A percentile compares a stretch with the other conserved stretches of the same genome.
Conservation (phyloP, 2,888 invertebrate species). For the Petrophora chlorosata region DNA sequence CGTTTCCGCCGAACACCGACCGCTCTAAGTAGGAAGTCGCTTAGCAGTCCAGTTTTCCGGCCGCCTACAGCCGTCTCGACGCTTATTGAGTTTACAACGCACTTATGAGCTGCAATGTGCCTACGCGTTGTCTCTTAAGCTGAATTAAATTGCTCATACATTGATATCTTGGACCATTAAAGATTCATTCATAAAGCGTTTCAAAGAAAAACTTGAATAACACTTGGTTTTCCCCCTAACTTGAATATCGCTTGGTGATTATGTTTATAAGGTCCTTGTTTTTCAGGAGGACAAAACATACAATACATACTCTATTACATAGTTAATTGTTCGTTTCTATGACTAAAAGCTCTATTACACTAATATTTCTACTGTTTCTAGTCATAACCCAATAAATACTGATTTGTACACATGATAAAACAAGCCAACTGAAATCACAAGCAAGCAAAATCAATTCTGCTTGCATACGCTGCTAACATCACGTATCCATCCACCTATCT, state of each 20-base stretch:
- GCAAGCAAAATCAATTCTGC: neutral
- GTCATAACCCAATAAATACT: too few relatives aligned
- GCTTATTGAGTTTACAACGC: conserved; percentile 80
- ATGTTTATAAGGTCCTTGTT: too few relatives aligned
- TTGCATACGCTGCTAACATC: conserved; percentile 22
- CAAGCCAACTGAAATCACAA: neutral
- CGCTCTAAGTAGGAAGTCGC: conserved; percentile 81
- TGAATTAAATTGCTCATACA: conserved; percentile 79
- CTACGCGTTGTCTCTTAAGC: conserved; percentile 75
- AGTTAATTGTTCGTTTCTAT: too few relatives aligned
- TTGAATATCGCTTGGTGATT: too few relatives aligned
- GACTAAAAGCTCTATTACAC: too few relatives aligned
- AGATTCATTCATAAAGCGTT: conserved; percentile 46
- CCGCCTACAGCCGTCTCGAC: conserved; percentile 79
- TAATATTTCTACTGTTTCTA: too few relatives aligned
- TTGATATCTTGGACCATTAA: conserved; percentile 64
- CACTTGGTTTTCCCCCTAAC: neutral
- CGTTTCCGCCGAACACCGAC: conserved; percentile 73
- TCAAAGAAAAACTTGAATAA: conserved; percentile 11
- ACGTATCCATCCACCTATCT: conserved; percentile 30
- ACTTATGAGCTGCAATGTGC: conserved; percentile 75
- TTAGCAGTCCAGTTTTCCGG: conserved; percentile 73
- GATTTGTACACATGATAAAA: neutral
- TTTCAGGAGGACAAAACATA: too few relatives aligned
- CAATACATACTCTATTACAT: too few relatives aligned